Evolutionary conservation across 2,113 vertebrate genomes (phyloP), one percentile per base, ranked within the genome.

Genomic region (Entelurus aequoreus): DNA sequence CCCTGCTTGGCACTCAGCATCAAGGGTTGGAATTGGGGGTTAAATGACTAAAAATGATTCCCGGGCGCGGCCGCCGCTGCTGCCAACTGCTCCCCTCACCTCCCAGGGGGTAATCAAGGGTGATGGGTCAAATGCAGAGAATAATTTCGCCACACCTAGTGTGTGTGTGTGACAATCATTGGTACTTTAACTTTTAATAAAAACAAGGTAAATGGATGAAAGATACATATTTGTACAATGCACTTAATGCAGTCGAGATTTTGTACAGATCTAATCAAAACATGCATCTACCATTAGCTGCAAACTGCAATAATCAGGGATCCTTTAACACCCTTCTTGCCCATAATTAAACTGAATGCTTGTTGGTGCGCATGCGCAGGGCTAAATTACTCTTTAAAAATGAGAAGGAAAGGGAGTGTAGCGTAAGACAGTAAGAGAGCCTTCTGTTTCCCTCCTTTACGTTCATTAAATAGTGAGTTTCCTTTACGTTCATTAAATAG

Each of bases 281-380:
- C 55, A 54, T 36, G 19, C 54, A 60, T 40, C 50, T 64, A 55
- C 13, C 42, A 38, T 58, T 52, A 53, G 44, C 47, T 60, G 53
- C 6, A 54, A 52, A 63, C 59, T 48, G 51, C 19, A 28, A 38
- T 62, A 70, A 49, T 56, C 60, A 13, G 40, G 8, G 40, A 42
- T 8, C 10, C 8, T 42, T 57, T 66, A 74, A 70, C 68, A 59
- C 53, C 38, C 62, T 12, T 52, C 6, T 62, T 54, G 58, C 60
- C 47, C 58, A 69, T 71, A 72, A 66, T 63, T 79, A 75, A 82
- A 75, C 63, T 76, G 73, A 57, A 63, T 60, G 47, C 19, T 56
- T 38, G 28, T 10, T 15, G 62, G n/a, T 48, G 66, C 84, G 85
- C 86, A 85, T 87, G 87, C 88, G 80, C 83, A 70, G 7, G 35